These are phyloP conservation scores for Lycia hirtaria DNA, from an alignment of 2,888 invertebrate genomes.

Conservation along the genomic window DNA sequence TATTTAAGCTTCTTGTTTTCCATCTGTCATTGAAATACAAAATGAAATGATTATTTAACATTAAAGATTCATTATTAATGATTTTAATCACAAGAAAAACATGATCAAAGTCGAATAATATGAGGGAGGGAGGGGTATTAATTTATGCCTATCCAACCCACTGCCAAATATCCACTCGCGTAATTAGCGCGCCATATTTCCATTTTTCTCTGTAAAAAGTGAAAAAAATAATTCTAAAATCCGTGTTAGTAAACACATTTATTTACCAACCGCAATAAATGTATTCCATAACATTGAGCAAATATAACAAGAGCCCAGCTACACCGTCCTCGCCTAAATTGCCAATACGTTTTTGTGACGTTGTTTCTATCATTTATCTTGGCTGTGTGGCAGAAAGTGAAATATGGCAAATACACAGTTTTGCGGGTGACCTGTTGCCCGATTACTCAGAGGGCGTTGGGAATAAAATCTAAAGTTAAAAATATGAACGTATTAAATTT, in stretches of 20 bases:
- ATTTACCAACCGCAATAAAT: conserved; percentile 9
- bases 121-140: no score
- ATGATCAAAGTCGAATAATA: no score
- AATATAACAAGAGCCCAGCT: conserved; percentile 15
- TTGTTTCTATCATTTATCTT: conserved; percentile 32
- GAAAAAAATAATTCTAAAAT: not conserved
- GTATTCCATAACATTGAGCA: conserved; percentile 31
- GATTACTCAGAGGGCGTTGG: not conserved
- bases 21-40: no score
- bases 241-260: not conserved
- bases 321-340: conserved; percentile 25
- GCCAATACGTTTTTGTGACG: conserved; percentile 31
- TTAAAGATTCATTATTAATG: no score
- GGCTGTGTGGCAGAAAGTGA: conserved; percentile 11
- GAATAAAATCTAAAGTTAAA: not conserved
- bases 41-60: no score
- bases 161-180: no score
- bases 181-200: no score
- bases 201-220: no score
- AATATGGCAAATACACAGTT: conserved; percentile 9
- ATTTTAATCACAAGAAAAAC: no score
- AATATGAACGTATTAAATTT: not conserved
- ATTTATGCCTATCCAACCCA: no score
- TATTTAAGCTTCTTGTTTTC: no score
- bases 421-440: conserved; percentile 12